These are phyloP conservation scores for Vultur gryphus DNA, from an alignment of 2,797 vertebrate genomes.

Conservation along the genomic window DNA sequence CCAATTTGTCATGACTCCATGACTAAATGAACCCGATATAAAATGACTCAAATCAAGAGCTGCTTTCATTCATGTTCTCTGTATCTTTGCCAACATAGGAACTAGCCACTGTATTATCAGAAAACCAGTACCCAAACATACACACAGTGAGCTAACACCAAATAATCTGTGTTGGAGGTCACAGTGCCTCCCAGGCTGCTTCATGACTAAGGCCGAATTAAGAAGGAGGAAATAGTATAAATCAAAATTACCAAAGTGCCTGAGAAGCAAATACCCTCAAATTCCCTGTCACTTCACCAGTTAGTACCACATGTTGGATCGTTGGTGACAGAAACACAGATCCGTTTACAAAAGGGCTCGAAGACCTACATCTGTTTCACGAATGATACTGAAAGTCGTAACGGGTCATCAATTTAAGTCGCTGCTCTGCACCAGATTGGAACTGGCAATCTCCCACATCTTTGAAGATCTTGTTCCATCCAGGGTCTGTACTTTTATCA, in stretches of 20 bases:
- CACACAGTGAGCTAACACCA: not conserved
- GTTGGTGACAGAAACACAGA: not conserved
- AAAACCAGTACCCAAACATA: not conserved
- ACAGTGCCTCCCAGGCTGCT: not conserved
- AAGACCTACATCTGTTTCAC: not conserved
- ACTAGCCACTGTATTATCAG: not conserved
- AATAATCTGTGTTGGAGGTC: not conserved
- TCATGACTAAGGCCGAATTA: not conserved
- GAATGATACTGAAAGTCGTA: not conserved
- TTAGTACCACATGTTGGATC: not conserved
- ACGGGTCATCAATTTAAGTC: not conserved
- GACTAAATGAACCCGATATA: not conserved
- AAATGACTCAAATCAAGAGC: not conserved
- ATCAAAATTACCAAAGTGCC: not conserved
- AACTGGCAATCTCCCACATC: not conserved
- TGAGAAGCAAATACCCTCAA: not conserved
- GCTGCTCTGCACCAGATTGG: not conserved
- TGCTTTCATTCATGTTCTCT: not conserved
- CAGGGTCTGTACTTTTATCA: not conserved
- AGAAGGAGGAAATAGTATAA: not conserved
- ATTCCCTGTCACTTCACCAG: not conserved
- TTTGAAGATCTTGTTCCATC: not conserved
- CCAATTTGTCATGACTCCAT: not conserved
- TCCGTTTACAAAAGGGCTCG: not conserved
- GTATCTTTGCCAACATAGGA: not conserved